Base-by-base conservation (phyloP, 1,140 invertebrate genomes). In the Schlechtendalia chinensis region DNA sequence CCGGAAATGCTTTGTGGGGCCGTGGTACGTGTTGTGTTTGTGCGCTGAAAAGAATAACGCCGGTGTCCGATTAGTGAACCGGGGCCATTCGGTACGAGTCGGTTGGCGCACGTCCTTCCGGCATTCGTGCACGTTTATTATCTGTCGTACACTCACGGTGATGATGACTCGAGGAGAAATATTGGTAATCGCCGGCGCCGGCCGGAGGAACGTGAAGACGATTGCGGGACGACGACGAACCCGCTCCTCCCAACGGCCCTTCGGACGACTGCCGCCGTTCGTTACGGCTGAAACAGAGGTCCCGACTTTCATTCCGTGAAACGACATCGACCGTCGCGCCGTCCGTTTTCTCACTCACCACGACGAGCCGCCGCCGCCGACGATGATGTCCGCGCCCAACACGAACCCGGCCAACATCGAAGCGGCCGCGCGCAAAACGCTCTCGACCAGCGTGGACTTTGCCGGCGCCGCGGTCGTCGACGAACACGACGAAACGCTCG, bases 11-110 rank as follows among this genome's bases (percentile, higher is more conserved):
- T 81, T 83, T 4, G 82, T 63, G 19, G 93, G 93, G 11, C 95
- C 95, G 86, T 97, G 95, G 87, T 96, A 97, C 1, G 95, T 97
- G 85, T 96, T 94, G 85, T 95, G 94, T 72, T 90, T 90, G 86
- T 92, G 94, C 58, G 89, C 89, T 82, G 24, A 59, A 80, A 81
- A 50, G 24, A 12, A 27, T n/a, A n/a, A n/a, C n/a, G n/a, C n/a
- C n/a, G n/a, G n/a, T n/a, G n/a, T n/a, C n/a, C n/a, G n/a, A n/a
- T n/a, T n/a, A n/a, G n/a, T n/a, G n/a, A n/a, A n/a, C n/a, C n/a
- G n/a, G n/a, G n/a, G n/a, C n/a, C n/a, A n/a, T n/a, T n/a, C n/a
- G n/a, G n/a, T n/a, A n/a, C n/a, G n/a, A n/a, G n/a, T n/a, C n/a
- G n/a, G n/a, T n/a, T n/a, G n/a, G n/a, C n/a, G n/a, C n/a, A n/a